Conservation (phyloP, 1,140 invertebrate species). For the Drosophila rufa region DNA sequence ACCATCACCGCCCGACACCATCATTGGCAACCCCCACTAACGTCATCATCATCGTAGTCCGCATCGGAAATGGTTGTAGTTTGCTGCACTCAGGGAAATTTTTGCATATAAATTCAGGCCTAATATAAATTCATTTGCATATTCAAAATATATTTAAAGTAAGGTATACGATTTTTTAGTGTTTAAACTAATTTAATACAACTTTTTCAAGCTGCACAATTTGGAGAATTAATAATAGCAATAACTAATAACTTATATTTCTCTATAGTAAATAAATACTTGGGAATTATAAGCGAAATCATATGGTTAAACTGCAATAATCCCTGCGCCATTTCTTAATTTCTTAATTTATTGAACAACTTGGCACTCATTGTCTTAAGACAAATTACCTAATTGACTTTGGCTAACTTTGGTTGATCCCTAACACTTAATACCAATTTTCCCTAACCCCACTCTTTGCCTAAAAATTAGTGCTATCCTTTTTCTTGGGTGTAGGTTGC, state of each 20-base stretch:
- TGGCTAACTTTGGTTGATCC: background rate
- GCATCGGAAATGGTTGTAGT: slow-evolving; percentile 28
- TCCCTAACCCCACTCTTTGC: background rate
- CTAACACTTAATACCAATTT: slow-evolving; percentile 5
- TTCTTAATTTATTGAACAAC: background rate
- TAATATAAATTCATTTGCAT: too few species aligned
- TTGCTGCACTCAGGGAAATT: slow-evolving; percentile 5
- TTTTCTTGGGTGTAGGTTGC: slow-evolving; percentile 22
- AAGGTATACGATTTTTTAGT: too few species aligned
- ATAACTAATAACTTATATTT: background rate
- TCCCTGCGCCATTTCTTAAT: background rate
- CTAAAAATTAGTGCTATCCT: background rate
- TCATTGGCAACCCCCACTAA: slow-evolving; percentile 13
- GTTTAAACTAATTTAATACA: too few species aligned
- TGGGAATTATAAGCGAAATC: background rate
- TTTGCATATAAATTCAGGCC: background rate
- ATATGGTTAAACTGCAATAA: background rate
- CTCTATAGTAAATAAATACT: background rate
- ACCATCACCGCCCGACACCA: slow-evolving; percentile 41
- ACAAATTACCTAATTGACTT: background rate
- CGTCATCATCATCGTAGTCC: slow-evolving; percentile 60
- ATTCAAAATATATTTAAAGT: too few species aligned
- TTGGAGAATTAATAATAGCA: too few species aligned
- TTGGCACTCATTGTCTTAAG: too few species aligned
- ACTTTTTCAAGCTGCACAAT: too few species aligned